phyloP scores from a whole-genome alignment of 2,888 invertebrate species.

The Aquatica leii region DNA sequence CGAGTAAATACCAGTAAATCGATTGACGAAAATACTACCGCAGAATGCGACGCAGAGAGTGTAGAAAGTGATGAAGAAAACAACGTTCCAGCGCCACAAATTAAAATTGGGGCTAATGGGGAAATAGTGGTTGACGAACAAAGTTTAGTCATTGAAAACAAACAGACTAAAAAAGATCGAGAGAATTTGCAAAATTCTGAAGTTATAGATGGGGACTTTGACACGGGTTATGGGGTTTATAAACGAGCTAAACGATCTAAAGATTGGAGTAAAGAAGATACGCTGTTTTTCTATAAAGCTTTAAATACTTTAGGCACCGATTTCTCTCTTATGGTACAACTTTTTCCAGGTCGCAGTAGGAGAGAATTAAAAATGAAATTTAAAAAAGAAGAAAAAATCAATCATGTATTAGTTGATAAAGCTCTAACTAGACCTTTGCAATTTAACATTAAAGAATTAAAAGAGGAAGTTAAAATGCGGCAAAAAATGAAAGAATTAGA shows the following conservation, averaged over 20 bases:
- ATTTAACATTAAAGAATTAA: constrained; percentile 72
- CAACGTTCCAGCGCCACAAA: constrained; percentile 76
- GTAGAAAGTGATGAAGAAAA: constrained; percentile 41
- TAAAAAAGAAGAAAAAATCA: constrained; percentile 87
- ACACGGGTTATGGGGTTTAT: constrained; percentile 68
- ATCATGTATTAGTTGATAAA: constrained; percentile 76
- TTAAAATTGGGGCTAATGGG: constrained; percentile 87
- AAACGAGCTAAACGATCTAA: constrained; percentile 72
- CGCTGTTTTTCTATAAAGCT: constrained; percentile 90
- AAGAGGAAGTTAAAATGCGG: constrained; percentile 65
- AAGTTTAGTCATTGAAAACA: constrained; percentile 82
- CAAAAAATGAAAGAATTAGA: constrained; percentile 52
- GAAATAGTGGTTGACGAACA: constrained; percentile 86
- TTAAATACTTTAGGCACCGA: constrained; percentile 91
- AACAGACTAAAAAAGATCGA: constrained; percentile 67
- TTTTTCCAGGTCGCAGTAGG: constrained; percentile 80
- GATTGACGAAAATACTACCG: neutral
- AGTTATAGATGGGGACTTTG: constrained; percentile 71
- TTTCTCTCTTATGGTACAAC: constrained; percentile 85
- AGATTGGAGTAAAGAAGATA: constrained; percentile 82
- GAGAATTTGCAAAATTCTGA: constrained; percentile 71
- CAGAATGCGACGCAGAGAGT: neutral
- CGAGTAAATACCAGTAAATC: constrained; percentile 1
- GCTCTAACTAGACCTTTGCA: constrained; percentile 74
- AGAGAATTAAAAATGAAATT: constrained; percentile 91